Percentiles rank a stretch among this genome's conserved stretches.
Evolutionary conservation across 2,888 invertebrate species (phyloP).

Genomic region (Chrysina gloriosa): DNA sequence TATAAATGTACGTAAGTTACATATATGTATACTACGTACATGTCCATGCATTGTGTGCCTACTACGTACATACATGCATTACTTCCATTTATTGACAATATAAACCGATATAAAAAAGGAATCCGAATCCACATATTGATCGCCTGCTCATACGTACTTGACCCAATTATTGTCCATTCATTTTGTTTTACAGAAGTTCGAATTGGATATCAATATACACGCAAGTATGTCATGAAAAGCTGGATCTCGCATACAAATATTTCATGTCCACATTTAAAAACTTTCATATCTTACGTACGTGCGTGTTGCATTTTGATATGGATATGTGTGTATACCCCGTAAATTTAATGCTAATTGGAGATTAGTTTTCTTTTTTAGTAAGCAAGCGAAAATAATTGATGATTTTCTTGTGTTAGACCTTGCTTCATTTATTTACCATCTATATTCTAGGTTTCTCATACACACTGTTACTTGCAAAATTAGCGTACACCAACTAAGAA

Average conservation of each 20-base stretch:
- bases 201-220: not conserved
- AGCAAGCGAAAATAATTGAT: too few relatives aligned
- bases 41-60: conserved; percentile 9
- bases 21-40: not conserved
- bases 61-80: conserved; percentile 3
- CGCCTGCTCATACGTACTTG: conserved; percentile 21
- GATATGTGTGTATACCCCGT: too few relatives aligned
- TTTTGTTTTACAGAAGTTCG: conserved; percentile 4
- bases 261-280: too few relatives aligned
- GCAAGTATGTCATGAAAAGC: conserved; percentile 13
- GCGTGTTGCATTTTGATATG: too few relatives aligned
- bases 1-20: not conserved
- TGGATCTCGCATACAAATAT: too few relatives aligned
- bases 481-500: too few relatives aligned
- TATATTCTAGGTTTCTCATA: too few relatives aligned
- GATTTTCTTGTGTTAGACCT: too few relatives aligned
- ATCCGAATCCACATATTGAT: conserved; percentile 28
- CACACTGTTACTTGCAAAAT: too few relatives aligned
- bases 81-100: conserved; percentile 28
- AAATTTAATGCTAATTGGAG: too few relatives aligned
- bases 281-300: not conserved
- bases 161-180: conserved; percentile 26
- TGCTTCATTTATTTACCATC: too few relatives aligned
- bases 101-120: conserved; percentile 16
- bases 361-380: too few relatives aligned